Evolutionary conservation across 2,797 vertebrate genomes (phyloP).

Genomic region (Spinus pinus): DNA sequence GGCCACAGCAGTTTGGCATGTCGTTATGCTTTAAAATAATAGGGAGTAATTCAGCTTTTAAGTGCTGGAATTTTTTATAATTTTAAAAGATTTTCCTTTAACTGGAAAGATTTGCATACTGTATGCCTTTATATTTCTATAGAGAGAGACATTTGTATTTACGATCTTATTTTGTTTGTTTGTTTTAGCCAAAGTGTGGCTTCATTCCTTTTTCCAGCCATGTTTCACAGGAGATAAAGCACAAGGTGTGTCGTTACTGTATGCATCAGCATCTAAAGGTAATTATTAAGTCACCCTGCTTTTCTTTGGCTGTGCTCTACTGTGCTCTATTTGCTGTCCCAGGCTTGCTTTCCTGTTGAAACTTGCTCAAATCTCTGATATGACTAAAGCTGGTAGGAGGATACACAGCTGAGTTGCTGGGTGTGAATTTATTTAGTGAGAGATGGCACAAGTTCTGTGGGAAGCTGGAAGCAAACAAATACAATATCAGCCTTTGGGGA

Average conservation of each 20-base stretch:
- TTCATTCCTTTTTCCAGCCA: conserved; percentile 91
- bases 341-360: not conserved
- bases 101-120: not conserved
- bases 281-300: conserved; percentile 5
- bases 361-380: not conserved
- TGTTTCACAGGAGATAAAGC: conserved; percentile 91
- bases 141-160: not conserved
- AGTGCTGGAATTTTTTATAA: not conserved
- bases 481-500: not conserved
- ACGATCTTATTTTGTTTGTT: not conserved
- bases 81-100: not conserved
- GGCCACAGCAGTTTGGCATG: not conserved
- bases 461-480: conserved; percentile 24
- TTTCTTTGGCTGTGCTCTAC: not conserved
- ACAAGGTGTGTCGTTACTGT: conserved; percentile 93
- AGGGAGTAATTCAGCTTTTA: not conserved
- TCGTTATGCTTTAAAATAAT: not conserved
- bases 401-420: not conserved
- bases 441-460: conserved; percentile 24
- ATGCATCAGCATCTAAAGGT: conserved; percentile 99
- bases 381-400: not conserved
- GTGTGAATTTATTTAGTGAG: conserved; percentile 18
- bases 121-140: not conserved
- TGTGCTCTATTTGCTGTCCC: not conserved
- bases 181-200: conserved; percentile 92